Percentiles rank a stretch among this genome's conserved stretches.
phyloP scores from a whole-genome alignment of 1,140 invertebrate species.

The Nymphalis io region DNA sequence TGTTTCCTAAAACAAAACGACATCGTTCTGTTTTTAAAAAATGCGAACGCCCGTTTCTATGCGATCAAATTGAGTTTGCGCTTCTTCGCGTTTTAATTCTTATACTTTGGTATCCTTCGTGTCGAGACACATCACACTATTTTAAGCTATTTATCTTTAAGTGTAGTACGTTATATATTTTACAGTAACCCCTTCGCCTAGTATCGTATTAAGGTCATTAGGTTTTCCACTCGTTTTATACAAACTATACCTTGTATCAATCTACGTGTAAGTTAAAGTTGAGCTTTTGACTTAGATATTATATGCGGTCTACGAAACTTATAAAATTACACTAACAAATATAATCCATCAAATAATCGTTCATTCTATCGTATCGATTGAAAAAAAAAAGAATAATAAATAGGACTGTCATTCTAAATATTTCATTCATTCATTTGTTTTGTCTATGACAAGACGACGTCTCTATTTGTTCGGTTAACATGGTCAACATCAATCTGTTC shows the following conservation, averaged over 20 bases:
- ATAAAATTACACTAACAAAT: background rate
- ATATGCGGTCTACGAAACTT: slow-evolving; percentile 33
- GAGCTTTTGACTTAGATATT: slow-evolving; percentile 69
- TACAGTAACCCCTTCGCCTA: slow-evolving; percentile 74
- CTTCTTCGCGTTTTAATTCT: slow-evolving; percentile 14
- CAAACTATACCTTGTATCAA: slow-evolving; percentile 74
- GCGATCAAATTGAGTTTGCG: slow-evolving; percentile 19
- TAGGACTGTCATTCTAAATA: slow-evolving; percentile 5
- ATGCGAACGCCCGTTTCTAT: slow-evolving; percentile 17
- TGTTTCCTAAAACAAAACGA: slow-evolving; percentile 27
- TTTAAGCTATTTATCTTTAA: slow-evolving; percentile 77
- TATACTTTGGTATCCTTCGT: slow-evolving; percentile 11
- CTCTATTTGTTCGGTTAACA: slow-evolving; percentile 39
- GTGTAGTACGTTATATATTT: slow-evolving; percentile 73
- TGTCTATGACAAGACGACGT: slow-evolving; percentile 17
- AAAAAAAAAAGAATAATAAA: slow-evolving; percentile 1
- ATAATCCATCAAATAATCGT: slow-evolving; percentile 1
- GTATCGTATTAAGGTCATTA: slow-evolving; percentile 70
- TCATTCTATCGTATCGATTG: slow-evolving; percentile 18
- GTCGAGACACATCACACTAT: slow-evolving; percentile 52
- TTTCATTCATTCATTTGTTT: slow-evolving; percentile 21
- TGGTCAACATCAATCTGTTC: slow-evolving; percentile 59
- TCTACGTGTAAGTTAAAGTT: slow-evolving; percentile 77
- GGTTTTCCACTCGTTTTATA: slow-evolving; percentile 80
- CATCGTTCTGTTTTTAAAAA: slow-evolving; percentile 12